These are phyloP conservation scores for Tychaedon coryphoeus DNA, from an alignment of 2,113 vertebrate genomes.

Conservation along the genomic window DNA sequence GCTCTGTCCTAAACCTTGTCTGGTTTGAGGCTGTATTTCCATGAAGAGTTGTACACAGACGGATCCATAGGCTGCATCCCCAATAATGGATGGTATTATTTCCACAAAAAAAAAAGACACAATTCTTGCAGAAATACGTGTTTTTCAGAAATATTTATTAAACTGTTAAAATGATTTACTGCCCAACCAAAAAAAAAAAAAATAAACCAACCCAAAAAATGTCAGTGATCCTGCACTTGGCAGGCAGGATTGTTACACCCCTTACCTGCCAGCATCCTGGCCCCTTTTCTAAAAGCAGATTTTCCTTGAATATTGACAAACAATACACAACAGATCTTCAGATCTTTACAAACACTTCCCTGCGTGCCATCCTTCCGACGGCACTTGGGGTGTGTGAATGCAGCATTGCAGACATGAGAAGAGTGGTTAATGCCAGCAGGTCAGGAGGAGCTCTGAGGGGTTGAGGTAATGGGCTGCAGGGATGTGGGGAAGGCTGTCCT, in stretches of 20 bases:
- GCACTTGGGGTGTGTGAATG: not conserved
- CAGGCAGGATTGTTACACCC: not conserved
- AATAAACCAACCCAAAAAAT: not conserved
- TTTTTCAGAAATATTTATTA: conserved; percentile 67
- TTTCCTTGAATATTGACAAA: not conserved
- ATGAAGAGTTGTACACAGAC: not conserved
- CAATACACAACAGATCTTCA: not conserved
- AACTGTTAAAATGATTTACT: conserved; percentile 60
- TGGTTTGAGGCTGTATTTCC: not conserved
- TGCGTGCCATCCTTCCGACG: rapidly evolving
- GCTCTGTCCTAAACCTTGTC: not conserved
- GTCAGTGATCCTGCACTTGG: conserved; percentile 1
- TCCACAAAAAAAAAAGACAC: not conserved
- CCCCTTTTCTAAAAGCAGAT: conserved; percentile 4
- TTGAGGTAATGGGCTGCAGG: not conserved
- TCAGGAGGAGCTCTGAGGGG: not conserved
- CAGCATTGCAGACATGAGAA: not conserved
- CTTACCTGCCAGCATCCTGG: not conserved
- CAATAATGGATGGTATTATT: not conserved
- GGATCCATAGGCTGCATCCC: not conserved
- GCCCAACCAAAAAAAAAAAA: not conserved
- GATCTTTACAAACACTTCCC: not conserved
- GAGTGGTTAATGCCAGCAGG: not conserved
- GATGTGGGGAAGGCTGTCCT: not conserved
- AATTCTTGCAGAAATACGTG: not conserved